Percentiles rank a stretch among this genome's conserved stretches.
These are phyloP conservation scores for Phoxinus phoxinus DNA, from an alignment of 2,113 vertebrate genomes.

Conservation along the genomic window DNA sequence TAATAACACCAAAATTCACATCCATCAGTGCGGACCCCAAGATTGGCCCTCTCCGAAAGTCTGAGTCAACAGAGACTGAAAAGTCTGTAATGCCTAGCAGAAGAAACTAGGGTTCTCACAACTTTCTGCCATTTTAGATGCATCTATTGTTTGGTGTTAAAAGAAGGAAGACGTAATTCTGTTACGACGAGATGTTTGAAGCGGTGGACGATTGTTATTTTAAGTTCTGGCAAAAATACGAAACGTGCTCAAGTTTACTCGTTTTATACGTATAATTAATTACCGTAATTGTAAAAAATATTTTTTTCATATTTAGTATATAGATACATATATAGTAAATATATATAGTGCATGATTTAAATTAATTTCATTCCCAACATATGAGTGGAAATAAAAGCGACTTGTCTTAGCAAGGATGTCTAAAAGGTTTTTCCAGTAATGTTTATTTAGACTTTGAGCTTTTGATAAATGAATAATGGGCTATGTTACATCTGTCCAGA, in stretches of 20 bases:
- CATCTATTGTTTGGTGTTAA: background rate
- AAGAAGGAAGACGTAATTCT: background rate
- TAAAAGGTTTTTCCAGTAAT: background rate
- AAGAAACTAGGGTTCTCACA: background rate
- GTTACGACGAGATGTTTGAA: background rate
- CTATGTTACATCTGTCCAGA: slow-evolving; percentile 1
- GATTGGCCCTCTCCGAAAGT: background rate
- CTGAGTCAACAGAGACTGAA: slow-evolving; percentile 17
- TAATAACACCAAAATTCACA: slow-evolving; percentile 27
- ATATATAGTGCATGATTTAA: no score
- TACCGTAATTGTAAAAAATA: no score
- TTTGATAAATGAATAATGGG: slow-evolving; percentile 9
- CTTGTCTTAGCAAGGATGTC: background rate
- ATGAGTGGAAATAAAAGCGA: background rate
- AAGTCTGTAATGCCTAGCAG: background rate
- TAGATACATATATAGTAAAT: no score
- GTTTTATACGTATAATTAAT: no score
- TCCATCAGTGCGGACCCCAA: background rate
- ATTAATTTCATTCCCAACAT: background rate
- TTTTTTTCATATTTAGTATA: no score
- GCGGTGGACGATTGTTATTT: background rate
- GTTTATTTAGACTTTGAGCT: slow-evolving; percentile 2
- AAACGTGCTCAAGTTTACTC: background rate
- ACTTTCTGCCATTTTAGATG: background rate
- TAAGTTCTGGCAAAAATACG: background rate